Conservation (phyloP, 2,113 vertebrate genomes). For the Elgaria multicarinata region DNA sequence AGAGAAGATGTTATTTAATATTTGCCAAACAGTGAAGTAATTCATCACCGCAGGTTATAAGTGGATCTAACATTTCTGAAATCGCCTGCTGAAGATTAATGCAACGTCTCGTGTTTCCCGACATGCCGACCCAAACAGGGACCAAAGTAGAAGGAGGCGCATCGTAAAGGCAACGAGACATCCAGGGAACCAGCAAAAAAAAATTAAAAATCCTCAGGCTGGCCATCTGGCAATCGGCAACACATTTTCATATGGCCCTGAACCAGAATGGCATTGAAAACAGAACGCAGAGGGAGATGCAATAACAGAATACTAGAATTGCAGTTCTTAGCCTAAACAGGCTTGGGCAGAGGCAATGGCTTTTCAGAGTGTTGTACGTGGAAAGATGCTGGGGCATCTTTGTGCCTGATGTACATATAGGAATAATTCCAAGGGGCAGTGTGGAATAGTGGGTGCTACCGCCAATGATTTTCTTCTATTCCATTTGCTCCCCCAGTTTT, state of each 20-base stretch:
- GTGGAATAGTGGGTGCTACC: neutral
- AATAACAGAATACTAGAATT: constrained; percentile 24
- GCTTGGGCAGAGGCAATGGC: too few species aligned
- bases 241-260: constrained; percentile 46
- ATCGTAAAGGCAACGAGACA: constrained; percentile 34
- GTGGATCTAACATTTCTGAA: constrained; percentile 76
- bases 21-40: constrained; percentile 78
- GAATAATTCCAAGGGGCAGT: neutral
- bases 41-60: constrained; percentile 76
- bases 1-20: constrained; percentile 60
- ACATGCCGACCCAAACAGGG: constrained; percentile 35
- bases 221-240: constrained; percentile 12
- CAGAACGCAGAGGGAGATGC: neutral
- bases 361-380: neutral
- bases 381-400: too few species aligned
- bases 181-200: constrained; percentile 53
- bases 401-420: neutral
- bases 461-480: neutral
- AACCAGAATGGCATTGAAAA: constrained; percentile 19
- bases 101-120: constrained; percentile 70
- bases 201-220: constrained; percentile 59
- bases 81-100: constrained; percentile 75
- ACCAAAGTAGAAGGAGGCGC: constrained; percentile 49
- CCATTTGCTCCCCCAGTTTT: neutral
- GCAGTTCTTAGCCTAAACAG: neutral